Evolutionary conservation across 2,888 invertebrate species (phyloP), one percentile per base, ranked within the genome.

Genomic region (Sericinus montela): DNA sequence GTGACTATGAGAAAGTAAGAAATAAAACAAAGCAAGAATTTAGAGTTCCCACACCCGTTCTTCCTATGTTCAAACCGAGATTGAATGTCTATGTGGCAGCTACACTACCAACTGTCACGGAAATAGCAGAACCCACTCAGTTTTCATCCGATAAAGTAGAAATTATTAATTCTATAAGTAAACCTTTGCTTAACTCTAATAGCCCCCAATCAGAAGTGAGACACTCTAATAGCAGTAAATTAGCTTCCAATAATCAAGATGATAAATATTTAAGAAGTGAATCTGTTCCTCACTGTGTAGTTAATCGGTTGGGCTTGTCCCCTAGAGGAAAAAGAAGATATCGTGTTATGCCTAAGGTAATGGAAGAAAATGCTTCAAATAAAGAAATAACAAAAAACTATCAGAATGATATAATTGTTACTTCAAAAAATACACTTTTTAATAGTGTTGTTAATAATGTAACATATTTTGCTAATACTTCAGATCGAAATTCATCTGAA

Each of bases 61-160:
- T 80, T 10, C 53, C 66, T 2, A 72, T 11, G 2, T 39, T 63
- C 43, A 67, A 83, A 52, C 82, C 85, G 0, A 69, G 74, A 56
- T 59, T 85, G 9, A 69, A 80, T 49, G 55, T 84, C 37, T 66
- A 74, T 1, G 53, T 72, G 45, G 68, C 66, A 1, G 72, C 75
- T 13, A 73, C 72, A 34, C 60, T 87, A 35, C 80, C 87, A 1
- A 83, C 84, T 4, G 74, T 87, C 0, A 74, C 80, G 6, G 87
- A 87, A 65, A 57, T 80, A 47, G 64, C 75, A 8, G 88, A 86
- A 58, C 63, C 73, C 0, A 63, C 57, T 29, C 72, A 63, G 47
- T 56, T 57, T 42, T 48, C 52, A 7, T 48, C 64, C 1, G 52
- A 60, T 25, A 48, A 54, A 34, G 58, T 61, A 3, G 58, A 58